Conservation (phyloP, 2,797 vertebrate genomes). For the Danio albolineatus region DNA sequence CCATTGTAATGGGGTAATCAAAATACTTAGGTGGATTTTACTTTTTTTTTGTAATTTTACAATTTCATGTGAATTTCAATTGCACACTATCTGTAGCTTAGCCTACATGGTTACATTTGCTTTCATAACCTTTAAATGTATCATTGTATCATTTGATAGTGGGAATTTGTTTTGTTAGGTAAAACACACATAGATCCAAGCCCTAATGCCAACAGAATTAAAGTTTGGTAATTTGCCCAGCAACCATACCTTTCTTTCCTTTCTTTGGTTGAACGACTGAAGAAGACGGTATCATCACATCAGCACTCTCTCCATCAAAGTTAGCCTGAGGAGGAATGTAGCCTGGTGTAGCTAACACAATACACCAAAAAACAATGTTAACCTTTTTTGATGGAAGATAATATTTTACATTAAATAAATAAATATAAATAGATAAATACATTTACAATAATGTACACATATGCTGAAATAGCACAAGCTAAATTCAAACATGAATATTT, state of each 20-base stretch:
- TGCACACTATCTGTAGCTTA: too few relatives aligned
- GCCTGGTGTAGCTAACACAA: constrained; percentile 83
- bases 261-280: constrained; percentile 75
- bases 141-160: too few relatives aligned
- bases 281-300: constrained; percentile 61
- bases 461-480: neutral
- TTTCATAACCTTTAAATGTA: too few relatives aligned
- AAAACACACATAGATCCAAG: too few relatives aligned
- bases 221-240: neutral
- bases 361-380: neutral
- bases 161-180: too few relatives aligned
- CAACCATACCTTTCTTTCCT: constrained; percentile 79
- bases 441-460: neutral
- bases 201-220: neutral
- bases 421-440: neutral
- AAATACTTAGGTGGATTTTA: too few relatives aligned
- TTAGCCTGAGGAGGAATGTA: constrained; percentile 87
- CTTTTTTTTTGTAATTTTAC: too few relatives aligned
- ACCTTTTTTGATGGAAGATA: neutral
- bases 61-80: too few relatives aligned
- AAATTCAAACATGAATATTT: neutral
- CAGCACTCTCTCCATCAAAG: constrained; percentile 87
- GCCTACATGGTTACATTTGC: too few relatives aligned
- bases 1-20: too few relatives aligned
- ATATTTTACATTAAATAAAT: neutral